A percentile compares a stretch with the other conserved stretches of the same genome.
Conservation (phyloP, 2,797 vertebrate species). For the Sebastes taczanowskii region DNA sequence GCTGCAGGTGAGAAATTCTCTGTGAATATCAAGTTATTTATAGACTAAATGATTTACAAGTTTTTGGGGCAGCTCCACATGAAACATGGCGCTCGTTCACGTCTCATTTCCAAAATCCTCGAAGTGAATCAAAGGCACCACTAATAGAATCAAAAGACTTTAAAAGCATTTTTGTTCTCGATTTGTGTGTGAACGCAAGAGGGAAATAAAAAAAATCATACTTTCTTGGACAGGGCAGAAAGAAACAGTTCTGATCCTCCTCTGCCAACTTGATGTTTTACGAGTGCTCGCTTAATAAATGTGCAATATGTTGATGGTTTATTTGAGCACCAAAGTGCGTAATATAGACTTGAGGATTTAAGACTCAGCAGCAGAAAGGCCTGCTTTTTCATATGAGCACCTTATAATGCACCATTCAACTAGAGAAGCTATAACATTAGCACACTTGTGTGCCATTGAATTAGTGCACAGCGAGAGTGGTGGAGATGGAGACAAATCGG, state of each 20-base stretch:
- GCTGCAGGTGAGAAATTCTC: constrained; percentile 51
- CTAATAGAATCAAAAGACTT: constrained; percentile 35
- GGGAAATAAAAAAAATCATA: constrained; percentile 15
- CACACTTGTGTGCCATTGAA: constrained; percentile 6
- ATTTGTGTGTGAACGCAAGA: constrained; percentile 10
- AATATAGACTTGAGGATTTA: constrained; percentile 1
- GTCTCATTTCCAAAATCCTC: constrained; percentile 30
- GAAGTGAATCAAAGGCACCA: constrained; percentile 26
- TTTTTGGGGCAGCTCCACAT: constrained; percentile 25
- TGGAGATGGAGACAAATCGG: constrained; percentile 50
- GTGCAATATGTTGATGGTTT: constrained; percentile 21
- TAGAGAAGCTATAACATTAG: constrained; percentile 20
- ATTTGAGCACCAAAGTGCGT: constrained; percentile 18
- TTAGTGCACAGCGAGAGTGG: constrained; percentile 21
- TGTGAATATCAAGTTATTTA: constrained; percentile 44
- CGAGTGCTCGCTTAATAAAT: constrained; percentile 21
- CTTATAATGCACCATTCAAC: constrained; percentile 8
- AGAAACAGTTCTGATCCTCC: constrained; percentile 39
- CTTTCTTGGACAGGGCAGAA: constrained; percentile 24
- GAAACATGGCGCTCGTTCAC: constrained; percentile 5
- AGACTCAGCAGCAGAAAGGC: not conserved
- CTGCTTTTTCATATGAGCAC: constrained; percentile 9
- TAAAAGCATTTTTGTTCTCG: not conserved
- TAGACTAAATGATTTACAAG: constrained; percentile 43
- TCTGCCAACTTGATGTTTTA: constrained; percentile 29